Conservation (phyloP, 2,113 vertebrate species). For the Sapajus apella region DNA sequence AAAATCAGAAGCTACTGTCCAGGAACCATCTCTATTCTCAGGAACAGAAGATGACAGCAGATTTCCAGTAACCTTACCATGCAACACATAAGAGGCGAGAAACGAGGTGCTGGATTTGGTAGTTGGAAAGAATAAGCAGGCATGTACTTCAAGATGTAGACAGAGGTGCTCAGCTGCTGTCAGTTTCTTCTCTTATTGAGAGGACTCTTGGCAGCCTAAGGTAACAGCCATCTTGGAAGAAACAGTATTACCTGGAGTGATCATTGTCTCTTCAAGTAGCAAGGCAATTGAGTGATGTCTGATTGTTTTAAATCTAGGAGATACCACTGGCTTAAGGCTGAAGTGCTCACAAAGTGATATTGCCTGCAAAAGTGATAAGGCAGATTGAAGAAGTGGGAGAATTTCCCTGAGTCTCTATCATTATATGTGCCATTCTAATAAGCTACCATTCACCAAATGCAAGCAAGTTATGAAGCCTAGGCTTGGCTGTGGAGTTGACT, state of each 20-base stretch:
- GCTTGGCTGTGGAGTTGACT: not conserved
- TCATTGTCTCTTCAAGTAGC: not conserved
- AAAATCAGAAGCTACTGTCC: not conserved
- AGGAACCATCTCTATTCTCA: not conserved
- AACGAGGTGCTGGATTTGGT: not conserved
- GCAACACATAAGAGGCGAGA: too few relatives aligned
- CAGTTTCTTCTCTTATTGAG: not conserved
- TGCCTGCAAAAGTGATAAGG: not conserved
- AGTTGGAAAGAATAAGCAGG: not conserved
- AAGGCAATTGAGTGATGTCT: not conserved
- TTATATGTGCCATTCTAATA: not conserved
- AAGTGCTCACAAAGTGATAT: not conserved
- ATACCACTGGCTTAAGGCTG: not conserved
- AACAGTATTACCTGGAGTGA: not conserved
- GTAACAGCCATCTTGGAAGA: not conserved
- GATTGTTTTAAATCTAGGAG: not conserved
- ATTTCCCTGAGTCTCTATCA: not conserved
- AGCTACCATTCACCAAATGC: not conserved
- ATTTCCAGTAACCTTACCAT: not conserved
- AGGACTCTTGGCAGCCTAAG: not conserved
- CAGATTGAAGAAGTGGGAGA: not conserved
- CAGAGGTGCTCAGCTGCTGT: not conserved
- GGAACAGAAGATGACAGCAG: not conserved
- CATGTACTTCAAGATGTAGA: not conserved
- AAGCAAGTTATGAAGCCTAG: not conserved